Evolutionary conservation across 2,797 vertebrate species (phyloP).

Genomic region (Aythya fuligula): DNA sequence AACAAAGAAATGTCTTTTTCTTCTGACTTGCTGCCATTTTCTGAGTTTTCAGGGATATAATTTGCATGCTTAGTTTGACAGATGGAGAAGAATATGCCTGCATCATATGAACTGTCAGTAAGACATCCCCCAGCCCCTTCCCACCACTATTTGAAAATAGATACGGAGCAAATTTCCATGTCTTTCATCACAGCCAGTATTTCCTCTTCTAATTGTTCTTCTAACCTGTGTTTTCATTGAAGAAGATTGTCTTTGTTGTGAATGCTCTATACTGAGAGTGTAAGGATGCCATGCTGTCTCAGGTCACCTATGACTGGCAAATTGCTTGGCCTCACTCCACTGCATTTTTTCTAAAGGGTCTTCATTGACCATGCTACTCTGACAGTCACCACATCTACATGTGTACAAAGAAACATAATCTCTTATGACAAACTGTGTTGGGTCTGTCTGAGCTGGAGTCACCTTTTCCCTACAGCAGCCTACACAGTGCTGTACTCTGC

Average conservation of each 20-base stretch:
- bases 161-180: background rate
- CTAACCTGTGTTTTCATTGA: background rate
- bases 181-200: background rate
- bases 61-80: background rate
- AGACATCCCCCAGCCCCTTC: background rate
- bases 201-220: background rate
- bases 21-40: background rate
- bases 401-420: accelerated
- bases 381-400: background rate
- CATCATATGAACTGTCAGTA: background rate
- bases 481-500: no score
- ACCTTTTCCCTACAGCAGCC: no score
- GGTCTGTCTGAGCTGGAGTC: no score
- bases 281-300: background rate
- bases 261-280: background rate
- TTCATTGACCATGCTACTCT: accelerated
- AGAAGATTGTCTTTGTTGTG: background rate
- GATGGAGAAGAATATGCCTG: background rate
- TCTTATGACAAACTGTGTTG: background rate
- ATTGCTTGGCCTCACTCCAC: background rate
- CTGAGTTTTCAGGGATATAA: background rate
- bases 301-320: background rate
- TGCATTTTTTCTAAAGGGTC: background rate
- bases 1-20: background rate
- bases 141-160: slow-evolving; percentile 1